Conservation (phyloP, 2,113 vertebrate genomes). For the Crotalus viridis region DNA sequence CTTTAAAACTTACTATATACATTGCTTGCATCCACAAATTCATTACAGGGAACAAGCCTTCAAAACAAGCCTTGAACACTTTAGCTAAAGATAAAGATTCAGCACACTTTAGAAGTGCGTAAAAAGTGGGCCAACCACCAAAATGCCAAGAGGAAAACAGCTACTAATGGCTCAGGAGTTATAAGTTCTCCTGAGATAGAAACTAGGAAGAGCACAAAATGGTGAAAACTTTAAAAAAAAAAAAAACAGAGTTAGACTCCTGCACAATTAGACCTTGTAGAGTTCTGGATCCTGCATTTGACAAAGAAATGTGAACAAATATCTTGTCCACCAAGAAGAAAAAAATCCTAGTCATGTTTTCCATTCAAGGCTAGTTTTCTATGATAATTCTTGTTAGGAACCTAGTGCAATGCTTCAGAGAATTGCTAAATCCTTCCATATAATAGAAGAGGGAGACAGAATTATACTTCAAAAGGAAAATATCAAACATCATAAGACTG, state of each 20-base stretch:
- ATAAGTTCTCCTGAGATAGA: background rate
- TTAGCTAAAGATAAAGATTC: constrained; percentile 20
- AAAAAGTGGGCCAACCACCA: background rate
- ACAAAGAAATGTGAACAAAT: background rate
- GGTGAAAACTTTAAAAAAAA: background rate
- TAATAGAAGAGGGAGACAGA: background rate
- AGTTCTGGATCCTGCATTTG: background rate
- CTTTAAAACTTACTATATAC: constrained; percentile 34
- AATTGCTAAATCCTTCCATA: background rate
- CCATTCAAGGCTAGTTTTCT: background rate
- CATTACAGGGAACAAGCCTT: constrained; percentile 49
- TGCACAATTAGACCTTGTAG: background rate
- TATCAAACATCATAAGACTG: background rate
- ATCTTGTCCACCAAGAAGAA: background rate
- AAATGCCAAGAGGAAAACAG: background rate
- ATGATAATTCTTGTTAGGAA: background rate
- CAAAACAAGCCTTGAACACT: constrained; percentile 22
- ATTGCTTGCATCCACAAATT: constrained; percentile 36
- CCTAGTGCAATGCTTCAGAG: background rate
- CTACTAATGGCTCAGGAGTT: background rate
- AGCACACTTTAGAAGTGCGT: background rate
- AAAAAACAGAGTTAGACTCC: background rate
- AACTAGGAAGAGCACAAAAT: background rate
- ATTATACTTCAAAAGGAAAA: background rate
- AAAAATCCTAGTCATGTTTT: background rate